These are phyloP conservation scores for Pseudococcus viburni DNA, from an alignment of 2,888 invertebrate species.

Conservation along the genomic window DNA sequence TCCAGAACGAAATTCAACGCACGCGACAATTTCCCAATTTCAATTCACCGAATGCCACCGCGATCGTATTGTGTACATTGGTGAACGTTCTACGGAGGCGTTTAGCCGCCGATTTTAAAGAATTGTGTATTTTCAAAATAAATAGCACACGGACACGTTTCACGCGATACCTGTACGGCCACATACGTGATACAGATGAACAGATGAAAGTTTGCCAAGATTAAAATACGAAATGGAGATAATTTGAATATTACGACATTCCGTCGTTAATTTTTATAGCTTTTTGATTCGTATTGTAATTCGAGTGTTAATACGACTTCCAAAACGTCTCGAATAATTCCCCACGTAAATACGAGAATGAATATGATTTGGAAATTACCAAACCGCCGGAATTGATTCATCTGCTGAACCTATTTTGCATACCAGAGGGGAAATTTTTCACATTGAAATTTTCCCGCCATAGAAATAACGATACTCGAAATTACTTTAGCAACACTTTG, in stretches of 20 bases:
- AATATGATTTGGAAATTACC: neutral
- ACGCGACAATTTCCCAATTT: slow-evolving; percentile 37
- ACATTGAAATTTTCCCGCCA: neutral
- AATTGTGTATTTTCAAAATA: neutral
- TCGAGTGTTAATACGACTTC: too few relatives aligned
- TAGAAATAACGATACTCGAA: neutral
- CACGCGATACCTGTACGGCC: neutral
- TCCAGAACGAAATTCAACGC: neutral
- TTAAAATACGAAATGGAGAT: neutral
- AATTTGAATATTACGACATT: slow-evolving; percentile 4
- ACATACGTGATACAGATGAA: neutral
- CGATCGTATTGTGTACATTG: neutral
- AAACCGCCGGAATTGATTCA: neutral
- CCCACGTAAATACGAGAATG: neutral
- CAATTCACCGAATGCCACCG: neutral
- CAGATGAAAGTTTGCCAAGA: slow-evolving; percentile 1
- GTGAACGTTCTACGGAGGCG: neutral
- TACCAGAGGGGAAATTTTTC: neutral
- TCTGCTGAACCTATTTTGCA: neutral
- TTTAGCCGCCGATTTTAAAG: neutral
- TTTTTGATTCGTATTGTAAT: too few relatives aligned
- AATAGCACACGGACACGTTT: neutral
- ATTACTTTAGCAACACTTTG: neutral
- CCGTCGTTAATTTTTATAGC: neutral
- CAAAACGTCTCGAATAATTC: too few relatives aligned